phyloP scores from a whole-genome alignment of 2,797 vertebrate species.

The Sternotherus odoratus region DNA sequence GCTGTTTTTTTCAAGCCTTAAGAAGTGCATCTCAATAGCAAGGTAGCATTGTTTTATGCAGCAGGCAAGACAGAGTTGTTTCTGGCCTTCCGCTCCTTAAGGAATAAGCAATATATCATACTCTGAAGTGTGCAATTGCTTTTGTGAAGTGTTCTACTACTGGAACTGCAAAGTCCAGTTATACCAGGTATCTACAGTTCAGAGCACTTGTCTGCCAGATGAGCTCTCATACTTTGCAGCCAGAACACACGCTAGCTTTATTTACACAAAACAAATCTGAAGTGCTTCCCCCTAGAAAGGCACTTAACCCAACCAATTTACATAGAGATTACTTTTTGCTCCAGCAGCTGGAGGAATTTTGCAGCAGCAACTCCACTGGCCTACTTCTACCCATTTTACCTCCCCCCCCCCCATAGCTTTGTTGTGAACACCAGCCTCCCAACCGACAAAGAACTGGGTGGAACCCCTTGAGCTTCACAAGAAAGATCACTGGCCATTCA shows the following conservation, averaged over 20 bases:
- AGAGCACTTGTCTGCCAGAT: background rate
- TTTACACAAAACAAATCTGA: background rate
- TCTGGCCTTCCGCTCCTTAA: background rate
- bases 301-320: background rate
- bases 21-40: background rate
- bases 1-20: background rate
- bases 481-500: background rate
- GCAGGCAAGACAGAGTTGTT: background rate
- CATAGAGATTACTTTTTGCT: background rate
- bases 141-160: background rate
- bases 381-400: background rate
- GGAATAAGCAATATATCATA: background rate
- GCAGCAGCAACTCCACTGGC: background rate
- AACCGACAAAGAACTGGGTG: background rate
- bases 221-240: background rate
- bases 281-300: background rate
- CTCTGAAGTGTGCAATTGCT: background rate
- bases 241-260: background rate
- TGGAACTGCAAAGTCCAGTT: background rate
- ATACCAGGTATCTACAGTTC: background rate
- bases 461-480: background rate
- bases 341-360: background rate
- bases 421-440: background rate
- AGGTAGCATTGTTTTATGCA: background rate
- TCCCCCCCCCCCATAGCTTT: too few relatives aligned